Evolutionary conservation across 2,113 vertebrate genomes (phyloP).

Genomic region (Pelecanus crispus): DNA sequence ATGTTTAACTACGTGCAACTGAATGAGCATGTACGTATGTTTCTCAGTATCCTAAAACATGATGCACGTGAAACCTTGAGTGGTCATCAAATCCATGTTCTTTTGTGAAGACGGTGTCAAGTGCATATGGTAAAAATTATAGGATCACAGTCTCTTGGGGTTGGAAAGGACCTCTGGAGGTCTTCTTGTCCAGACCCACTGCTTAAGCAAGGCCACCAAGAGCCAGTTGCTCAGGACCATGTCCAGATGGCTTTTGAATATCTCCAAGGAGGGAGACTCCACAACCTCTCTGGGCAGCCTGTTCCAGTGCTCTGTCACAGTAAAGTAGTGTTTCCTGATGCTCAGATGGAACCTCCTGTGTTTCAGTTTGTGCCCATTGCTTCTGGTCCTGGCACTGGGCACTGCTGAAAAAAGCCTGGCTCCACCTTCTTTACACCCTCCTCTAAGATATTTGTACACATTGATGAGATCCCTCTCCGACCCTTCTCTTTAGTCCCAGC

Average conservation of each 20-base stretch:
- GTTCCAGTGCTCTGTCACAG: neutral
- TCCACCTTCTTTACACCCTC: neutral
- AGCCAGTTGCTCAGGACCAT: neutral
- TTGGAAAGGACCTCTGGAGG: neutral
- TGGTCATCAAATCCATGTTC: neutral
- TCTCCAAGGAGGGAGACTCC: neutral
- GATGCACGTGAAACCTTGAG: neutral
- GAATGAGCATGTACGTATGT: neutral
- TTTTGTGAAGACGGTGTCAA: neutral
- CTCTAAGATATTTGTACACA: neutral
- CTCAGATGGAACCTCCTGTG: neutral
- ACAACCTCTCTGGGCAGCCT: too few species aligned
- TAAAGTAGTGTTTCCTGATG: neutral
- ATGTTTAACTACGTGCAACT: neutral
- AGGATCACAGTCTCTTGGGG: neutral
- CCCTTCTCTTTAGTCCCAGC: neutral
- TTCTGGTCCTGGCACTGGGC: neutral
- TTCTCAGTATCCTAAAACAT: neutral
- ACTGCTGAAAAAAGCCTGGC: neutral
- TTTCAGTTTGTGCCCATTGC: neutral
- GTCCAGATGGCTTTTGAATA: neutral
- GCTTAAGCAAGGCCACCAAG: neutral
- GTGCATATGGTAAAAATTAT: neutral
- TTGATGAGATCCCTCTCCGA: neutral
- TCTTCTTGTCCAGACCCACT: neutral